Base-by-base conservation (phyloP, 35 echinoderm and acorn worm genomes). In the Ptychodera flava region DNA sequence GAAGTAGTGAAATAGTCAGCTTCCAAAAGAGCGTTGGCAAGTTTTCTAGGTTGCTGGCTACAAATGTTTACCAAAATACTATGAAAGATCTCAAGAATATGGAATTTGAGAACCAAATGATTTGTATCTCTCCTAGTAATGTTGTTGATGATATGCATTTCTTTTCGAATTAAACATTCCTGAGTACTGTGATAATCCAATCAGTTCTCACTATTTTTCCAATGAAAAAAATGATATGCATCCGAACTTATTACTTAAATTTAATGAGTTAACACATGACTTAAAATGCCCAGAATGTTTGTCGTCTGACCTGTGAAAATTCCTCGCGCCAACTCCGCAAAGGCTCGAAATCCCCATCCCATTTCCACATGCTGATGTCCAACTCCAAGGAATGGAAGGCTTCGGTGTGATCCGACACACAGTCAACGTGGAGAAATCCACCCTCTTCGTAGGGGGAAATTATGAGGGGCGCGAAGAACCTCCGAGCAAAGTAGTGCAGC, bases 401-500 rank as follows among this genome's bases (percentile, higher is more conserved):
- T 27, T 77, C 29, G 1, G n/a, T 38, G n/a, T 36, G 28, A 52
- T 99, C 96, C 15, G 90, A 92, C 16, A 99, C 91, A 16, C 80
- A 79, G 34, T 99, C 92, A 1, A 94, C 93, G 80, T 81, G 89
- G 31, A 99, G 76, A 16, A 80, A 33, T 1, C 86, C 94, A 36
- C 88, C 88, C 29, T 94, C 32, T 31, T 88, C 85, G 78, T 90
- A 79, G 0, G 90, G 92, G 35, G 96, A 94, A 0, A 90, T 90
- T 0, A 94, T 79, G 33, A 94, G 31, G 0, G 92, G 96, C 16
- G 90, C 93, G 84, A 97, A 99, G 88, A 99, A 99, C 79, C 90
- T 85, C 88, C 92, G 90, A 28, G 90, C 96, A 88, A 88, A 99
- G 86, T 99, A 94, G 79, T 99, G 96, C 33, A 99, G 90, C 92